phyloP scores from a whole-genome alignment of 2,888 invertebrate genomes.

The Dasypolia templi region DNA sequence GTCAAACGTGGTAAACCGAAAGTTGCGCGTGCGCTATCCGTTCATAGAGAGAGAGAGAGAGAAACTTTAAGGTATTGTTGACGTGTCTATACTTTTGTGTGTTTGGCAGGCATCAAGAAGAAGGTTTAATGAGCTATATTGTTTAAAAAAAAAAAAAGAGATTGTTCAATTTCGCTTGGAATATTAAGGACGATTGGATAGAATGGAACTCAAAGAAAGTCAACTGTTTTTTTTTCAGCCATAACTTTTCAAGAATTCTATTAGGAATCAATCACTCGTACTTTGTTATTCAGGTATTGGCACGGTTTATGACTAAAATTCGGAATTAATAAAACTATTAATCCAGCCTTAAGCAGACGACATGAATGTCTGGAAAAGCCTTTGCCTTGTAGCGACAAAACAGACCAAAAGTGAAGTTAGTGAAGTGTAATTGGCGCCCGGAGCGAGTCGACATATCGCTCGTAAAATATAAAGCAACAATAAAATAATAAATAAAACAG shows the following conservation, averaged over 20 bases:
- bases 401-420: slow-evolving; percentile 8
- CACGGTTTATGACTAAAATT: neutral
- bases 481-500: slow-evolving; percentile 65
- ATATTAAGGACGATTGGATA: neutral
- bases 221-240: neutral
- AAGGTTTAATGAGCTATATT: slow-evolving; percentile 12
- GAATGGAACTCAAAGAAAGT: neutral
- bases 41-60: neutral
- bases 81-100: slow-evolving; percentile 29
- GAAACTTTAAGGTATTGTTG: slow-evolving; percentile 27
- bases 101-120: slow-evolving; percentile 9
- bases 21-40: slow-evolving; percentile 39
- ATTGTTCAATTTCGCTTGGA: neutral
- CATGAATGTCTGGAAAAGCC: slow-evolving; percentile 6
- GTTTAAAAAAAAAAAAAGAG: neutral
- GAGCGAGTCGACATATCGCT: slow-evolving; percentile 51
- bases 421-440: slow-evolving; percentile 47
- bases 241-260: neutral
- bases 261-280: neutral
- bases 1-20: slow-evolving; percentile 31
- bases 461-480: slow-evolving; percentile 52
- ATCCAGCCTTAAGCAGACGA: neutral
- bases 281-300: neutral
- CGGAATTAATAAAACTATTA: neutral
- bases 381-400: neutral